Evolutionary conservation across 2,888 invertebrate species (phyloP), one percentile per base, ranked within the genome.

Genomic region (Melinaea menophilus): DNA sequence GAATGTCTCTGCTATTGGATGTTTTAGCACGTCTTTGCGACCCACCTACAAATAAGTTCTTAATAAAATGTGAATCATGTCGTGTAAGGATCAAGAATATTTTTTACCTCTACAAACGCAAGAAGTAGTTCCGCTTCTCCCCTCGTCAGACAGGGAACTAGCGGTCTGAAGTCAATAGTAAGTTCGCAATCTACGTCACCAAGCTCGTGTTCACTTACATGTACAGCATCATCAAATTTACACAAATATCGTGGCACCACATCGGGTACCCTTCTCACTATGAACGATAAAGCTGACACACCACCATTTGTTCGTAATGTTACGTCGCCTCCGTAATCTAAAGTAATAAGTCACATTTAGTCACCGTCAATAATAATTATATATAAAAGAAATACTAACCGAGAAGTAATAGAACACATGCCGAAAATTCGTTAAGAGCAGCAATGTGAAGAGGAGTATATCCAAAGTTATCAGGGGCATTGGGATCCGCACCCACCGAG

Each of bases 151-250:
- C 92, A 84, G 59, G 94, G 93, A 69, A 95, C 92, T 70, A 94
- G 80, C 60, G 94, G 82, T 76, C 91, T 80, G 80, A 94, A 91
- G 82, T 92, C 79, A 71, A 91, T 75, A 69, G 90, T 94, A 2
- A 96, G 91, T 79, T 96, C 96, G 73, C 96, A 96, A 77, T 97
- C 96, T 0, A 96, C 95, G 73, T 97, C 96, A 0, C 96, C 96
- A 34, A 96, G 90, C 79, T 97, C 96, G 74, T 96, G 96, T 75
- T 96, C 96, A 74, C 95, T 95, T 5, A 95, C 92, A 71, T 94
- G 94, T 12, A 96, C 94, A 0, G 95, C 94, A 47, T 94, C 92
- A 73, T 96, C 95, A 55, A 96, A 92, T 77, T 95, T 94, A 56
- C 92, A 85, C 59, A 94, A 82, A 61, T 95, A 92, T 59, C 94